Percentiles rank a stretch among this genome's conserved stretches.
Conservation (phyloP, 2,113 vertebrate genomes). For the Phocoena phocoena region DNA sequence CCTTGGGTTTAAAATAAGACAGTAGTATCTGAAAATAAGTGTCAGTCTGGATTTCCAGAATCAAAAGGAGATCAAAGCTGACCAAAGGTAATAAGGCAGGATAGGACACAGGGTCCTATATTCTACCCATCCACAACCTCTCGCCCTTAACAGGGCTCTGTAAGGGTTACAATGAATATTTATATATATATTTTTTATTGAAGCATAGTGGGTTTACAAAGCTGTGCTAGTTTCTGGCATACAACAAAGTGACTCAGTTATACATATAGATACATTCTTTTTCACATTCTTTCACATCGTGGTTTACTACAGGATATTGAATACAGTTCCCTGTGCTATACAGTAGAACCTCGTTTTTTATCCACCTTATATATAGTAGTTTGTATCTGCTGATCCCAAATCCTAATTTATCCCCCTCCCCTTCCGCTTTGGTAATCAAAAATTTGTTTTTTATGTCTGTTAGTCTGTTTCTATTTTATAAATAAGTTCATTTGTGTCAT, state of each 20-base stretch:
- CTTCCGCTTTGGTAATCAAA: background rate
- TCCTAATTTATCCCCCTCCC: background rate
- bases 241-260: background rate
- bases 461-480: background rate
- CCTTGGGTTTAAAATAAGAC: conserved; percentile 30
- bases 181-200: background rate
- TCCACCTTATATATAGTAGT: background rate
- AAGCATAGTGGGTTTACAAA: background rate
- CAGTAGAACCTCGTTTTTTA: background rate
- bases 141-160: background rate
- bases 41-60: background rate
- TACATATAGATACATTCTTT: no score
- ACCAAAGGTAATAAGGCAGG: background rate
- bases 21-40: background rate
- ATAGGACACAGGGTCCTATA: no score
- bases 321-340: background rate
- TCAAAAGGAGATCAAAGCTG: background rate
- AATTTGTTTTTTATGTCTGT: background rate
- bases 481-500: background rate
- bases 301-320: background rate
- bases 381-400: background rate
- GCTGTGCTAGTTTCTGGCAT: background rate
- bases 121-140: background rate
- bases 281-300: background rate
- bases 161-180: background rate